phyloP scores from a whole-genome alignment of 2,888 invertebrate genomes.

The Pinctada fucata region DNA sequence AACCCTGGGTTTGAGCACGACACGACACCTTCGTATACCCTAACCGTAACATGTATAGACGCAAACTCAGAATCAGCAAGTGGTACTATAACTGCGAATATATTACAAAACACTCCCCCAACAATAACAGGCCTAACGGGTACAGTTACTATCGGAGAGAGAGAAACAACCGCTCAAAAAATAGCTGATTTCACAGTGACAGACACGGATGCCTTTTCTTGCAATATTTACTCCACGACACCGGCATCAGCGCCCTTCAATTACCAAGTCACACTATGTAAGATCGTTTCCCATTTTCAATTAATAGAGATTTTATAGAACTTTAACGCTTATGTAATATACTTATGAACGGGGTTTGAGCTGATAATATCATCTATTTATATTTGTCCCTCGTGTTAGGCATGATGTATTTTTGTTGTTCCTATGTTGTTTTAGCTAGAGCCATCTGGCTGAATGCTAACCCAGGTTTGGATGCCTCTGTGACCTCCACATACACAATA shows the following conservation, averaged over 20 bases:
- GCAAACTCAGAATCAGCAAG: slow-evolving; percentile 2
- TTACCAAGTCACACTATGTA: slow-evolving; percentile 16
- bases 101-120: slow-evolving; percentile 25
- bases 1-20: slow-evolving; percentile 32
- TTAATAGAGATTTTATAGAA: no score
- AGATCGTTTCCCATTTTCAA: not conserved
- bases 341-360: no score
- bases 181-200: slow-evolving; percentile 19
- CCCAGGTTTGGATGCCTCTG: not conserved
- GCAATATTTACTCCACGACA: slow-evolving; percentile 3
- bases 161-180: not conserved
- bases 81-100: slow-evolving; percentile 18
- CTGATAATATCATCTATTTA: no score
- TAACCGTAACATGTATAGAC: slow-evolving; percentile 27
- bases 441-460: not conserved
- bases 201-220: slow-evolving; percentile 27
- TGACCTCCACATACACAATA: slow-evolving; percentile 19
- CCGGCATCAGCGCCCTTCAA: slow-evolving; percentile 20
- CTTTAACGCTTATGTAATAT: no score
- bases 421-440: not conserved
- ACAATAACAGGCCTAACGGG: slow-evolving; percentile 19
- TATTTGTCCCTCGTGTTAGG: no score
- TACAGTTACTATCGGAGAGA: slow-evolving; percentile 11
- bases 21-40: not conserved
- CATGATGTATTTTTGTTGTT: not conserved